Conservation (phyloP, 2,113 vertebrate genomes). For the Agapornis roseicollis region DNA sequence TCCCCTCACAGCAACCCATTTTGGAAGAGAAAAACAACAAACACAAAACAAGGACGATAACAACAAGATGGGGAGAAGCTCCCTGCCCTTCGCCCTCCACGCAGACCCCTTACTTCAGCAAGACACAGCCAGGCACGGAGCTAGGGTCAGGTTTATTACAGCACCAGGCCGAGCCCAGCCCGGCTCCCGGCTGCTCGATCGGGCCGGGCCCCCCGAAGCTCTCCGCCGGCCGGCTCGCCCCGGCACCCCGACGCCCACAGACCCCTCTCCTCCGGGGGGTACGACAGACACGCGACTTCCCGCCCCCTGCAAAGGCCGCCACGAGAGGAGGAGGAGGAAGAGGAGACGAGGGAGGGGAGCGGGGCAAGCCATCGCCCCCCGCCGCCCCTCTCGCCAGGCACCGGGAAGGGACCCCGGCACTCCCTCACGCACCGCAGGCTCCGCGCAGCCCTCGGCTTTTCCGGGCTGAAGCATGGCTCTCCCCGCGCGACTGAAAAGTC, state of each 20-base stretch:
- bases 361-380: neutral
- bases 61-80: neutral
- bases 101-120: neutral
- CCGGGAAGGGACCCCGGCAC: neutral
- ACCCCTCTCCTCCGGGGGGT: neutral
- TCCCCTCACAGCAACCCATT: neutral
- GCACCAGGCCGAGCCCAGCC: neutral
- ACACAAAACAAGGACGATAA: neutral
- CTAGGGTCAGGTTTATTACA: neutral
- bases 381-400: neutral
- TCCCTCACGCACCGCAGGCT: neutral
- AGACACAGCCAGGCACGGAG: neutral
- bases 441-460: neutral
- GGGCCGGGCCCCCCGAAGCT: neutral
- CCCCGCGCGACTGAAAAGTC: neutral
- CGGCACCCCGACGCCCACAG: neutral
- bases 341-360: neutral
- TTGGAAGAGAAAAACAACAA: neutral
- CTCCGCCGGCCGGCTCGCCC: neutral
- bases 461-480: neutral
- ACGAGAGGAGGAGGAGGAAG: neutral
- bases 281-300: neutral
- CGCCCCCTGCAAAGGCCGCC: neutral
- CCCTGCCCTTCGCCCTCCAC: neutral
- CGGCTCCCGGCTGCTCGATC: neutral